Conservation (phyloP, 2,113 vertebrate genomes). For the Ranitomeya variabilis region DNA sequence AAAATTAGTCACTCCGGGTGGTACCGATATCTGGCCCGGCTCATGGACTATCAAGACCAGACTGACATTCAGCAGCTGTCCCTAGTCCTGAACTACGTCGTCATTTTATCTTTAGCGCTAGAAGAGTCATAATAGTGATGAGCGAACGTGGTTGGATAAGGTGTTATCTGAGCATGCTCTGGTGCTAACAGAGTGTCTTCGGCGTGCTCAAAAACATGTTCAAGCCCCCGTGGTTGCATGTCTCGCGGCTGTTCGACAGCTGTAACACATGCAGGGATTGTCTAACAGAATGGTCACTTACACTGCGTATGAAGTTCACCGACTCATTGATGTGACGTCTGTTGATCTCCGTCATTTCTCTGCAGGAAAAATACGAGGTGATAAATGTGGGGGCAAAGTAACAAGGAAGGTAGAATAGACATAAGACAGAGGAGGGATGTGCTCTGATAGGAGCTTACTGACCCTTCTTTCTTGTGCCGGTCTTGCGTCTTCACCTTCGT, state of each 20-base stretch:
- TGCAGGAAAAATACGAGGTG: background rate
- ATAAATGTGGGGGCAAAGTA: background rate
- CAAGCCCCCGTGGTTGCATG: too few relatives aligned
- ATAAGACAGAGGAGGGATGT: background rate
- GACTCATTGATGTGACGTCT: conserved; percentile 84
- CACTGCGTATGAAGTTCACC: conserved; percentile 77
- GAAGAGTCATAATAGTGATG: background rate
- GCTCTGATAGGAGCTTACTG: conserved; percentile 45
- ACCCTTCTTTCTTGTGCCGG: conserved; percentile 81
- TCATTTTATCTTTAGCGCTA: background rate
- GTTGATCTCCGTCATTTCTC: conserved; percentile 84
- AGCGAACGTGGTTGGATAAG: too few relatives aligned
- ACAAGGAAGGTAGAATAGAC: background rate
- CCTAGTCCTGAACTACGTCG: background rate
- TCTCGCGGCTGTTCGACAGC: too few relatives aligned
- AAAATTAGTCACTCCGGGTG: too few relatives aligned
- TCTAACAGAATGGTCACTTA: conserved; percentile 58
- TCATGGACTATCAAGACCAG: too few relatives aligned
- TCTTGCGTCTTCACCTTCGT: conserved; percentile 80
- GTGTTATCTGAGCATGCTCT: too few relatives aligned
- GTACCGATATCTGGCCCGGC: too few relatives aligned
- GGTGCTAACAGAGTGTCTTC: too few relatives aligned
- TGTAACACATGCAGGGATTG: too few relatives aligned
- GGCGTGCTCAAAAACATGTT: too few relatives aligned
- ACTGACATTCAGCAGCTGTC: background rate